Conservation (phyloP, 2,797 vertebrate genomes). For the Tenualosa thibaudeaui region DNA sequence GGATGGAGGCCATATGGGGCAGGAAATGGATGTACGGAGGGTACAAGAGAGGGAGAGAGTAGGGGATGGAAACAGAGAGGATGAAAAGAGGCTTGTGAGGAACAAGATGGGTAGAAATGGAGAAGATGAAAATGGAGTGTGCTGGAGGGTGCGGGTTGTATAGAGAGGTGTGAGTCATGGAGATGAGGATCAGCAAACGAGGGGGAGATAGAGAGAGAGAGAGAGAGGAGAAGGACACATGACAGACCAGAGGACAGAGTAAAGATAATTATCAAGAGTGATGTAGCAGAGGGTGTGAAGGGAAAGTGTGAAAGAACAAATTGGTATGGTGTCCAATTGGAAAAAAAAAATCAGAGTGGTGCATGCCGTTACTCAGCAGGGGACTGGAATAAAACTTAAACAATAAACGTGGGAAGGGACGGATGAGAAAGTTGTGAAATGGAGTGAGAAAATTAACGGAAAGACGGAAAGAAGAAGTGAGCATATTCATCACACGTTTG, state of each 20-base stretch:
- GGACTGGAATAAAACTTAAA: neutral
- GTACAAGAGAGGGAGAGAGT: neutral
- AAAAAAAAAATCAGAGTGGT: neutral
- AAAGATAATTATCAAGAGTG: neutral
- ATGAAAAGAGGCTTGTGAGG: constrained; percentile 9
- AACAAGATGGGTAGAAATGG: neutral
- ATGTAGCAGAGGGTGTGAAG: neutral
- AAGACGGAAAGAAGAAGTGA: neutral
- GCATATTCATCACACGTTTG: neutral
- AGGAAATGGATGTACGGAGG: too few species aligned
- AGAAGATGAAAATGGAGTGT: neutral
- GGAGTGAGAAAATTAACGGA: neutral
- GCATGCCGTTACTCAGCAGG: neutral
- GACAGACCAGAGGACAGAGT: neutral
- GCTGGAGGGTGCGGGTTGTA: neutral
- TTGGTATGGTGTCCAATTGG: neutral
- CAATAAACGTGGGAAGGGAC: neutral
- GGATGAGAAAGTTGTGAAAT: constrained; percentile 1
- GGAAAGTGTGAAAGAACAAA: neutral
- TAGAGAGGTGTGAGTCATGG: neutral
- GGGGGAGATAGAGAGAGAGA: neutral
- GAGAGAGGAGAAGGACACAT: neutral
- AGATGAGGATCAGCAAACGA: neutral
- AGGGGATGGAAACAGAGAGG: neutral
- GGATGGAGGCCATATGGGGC: neutral